phyloP scores from a whole-genome alignment of 1,140 invertebrate genomes.

The Drosophila saltans region DNA sequence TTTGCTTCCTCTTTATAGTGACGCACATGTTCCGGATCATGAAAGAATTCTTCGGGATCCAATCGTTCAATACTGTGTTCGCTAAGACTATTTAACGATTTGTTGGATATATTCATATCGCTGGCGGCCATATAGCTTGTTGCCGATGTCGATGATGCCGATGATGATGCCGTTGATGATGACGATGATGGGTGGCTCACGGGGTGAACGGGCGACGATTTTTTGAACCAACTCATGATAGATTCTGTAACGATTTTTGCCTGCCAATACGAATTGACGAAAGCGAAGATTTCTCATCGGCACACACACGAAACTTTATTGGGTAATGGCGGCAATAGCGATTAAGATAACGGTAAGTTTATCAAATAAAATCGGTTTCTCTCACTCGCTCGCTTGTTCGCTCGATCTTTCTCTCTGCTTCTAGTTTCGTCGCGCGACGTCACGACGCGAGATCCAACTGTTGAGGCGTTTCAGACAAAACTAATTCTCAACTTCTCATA shows the following conservation, averaged over 20 bases:
- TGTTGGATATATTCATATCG: constrained; percentile 35
- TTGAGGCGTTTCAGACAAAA: constrained; percentile 77
- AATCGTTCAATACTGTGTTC: constrained; percentile 60
- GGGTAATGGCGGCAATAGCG: constrained; percentile 8
- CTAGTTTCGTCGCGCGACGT: constrained; percentile 8
- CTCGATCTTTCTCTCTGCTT: constrained; percentile 8
- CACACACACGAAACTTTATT: constrained; percentile 57
- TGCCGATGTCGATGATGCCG: not conserved
- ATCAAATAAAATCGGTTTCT: not conserved
- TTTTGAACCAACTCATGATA: constrained; percentile 87
- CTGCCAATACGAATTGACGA: constrained; percentile 86
- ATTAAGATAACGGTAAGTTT: not conserved
- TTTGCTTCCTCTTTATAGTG: constrained; percentile 74
- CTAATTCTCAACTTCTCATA: constrained; percentile 77
- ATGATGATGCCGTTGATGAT: not conserved
- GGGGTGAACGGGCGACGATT: constrained; percentile 84
- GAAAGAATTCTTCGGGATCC: constrained; percentile 80
- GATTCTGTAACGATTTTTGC: constrained; percentile 85
- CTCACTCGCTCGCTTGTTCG: not conserved
- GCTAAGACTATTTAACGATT: constrained; percentile 57
- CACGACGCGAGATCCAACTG: constrained; percentile 55
- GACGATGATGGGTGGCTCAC: constrained; percentile 72
- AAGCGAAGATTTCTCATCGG: constrained; percentile 87
- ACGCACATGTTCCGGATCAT: constrained; percentile 76
- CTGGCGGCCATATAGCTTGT: too few relatives aligned